These are phyloP conservation scores for Ceraclea dissimilis DNA, from an alignment of 2,888 invertebrate genomes.

Conservation along the genomic window DNA sequence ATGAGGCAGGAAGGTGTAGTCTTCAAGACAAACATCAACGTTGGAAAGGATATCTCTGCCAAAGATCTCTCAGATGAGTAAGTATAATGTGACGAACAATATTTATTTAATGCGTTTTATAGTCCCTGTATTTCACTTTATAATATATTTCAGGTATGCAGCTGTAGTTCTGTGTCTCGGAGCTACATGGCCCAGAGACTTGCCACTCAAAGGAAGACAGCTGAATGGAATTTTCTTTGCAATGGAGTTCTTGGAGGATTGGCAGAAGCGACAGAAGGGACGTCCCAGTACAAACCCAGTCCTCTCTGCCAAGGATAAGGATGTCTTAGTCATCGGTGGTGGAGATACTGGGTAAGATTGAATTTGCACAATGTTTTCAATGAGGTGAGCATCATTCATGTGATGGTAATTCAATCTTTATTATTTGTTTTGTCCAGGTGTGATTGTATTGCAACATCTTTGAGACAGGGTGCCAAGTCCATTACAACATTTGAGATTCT, in stretches of 20 bases:
- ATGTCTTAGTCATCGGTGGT: slow-evolving; percentile 86
- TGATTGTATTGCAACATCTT: slow-evolving; percentile 96
- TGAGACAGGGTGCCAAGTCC: slow-evolving; percentile 85
- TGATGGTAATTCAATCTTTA: not conserved
- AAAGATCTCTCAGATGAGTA: slow-evolving; percentile 57
- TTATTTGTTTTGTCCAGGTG: slow-evolving; percentile 45
- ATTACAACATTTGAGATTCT: slow-evolving; percentile 97
- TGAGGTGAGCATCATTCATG: no score
- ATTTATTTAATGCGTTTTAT: no score
- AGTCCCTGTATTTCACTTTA: no score
- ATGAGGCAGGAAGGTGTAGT: slow-evolving; percentile 81
- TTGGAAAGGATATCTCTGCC: slow-evolving; percentile 85
- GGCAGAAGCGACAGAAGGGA: slow-evolving; percentile 93
- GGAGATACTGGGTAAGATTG: slow-evolving; percentile 68
- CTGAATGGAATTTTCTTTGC: slow-evolving; percentile 93
- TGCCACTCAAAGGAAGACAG: slow-evolving; percentile 78
- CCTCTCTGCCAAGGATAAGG: slow-evolving; percentile 83
- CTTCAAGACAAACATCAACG: slow-evolving; percentile 84
- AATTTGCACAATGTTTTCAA: not conserved
- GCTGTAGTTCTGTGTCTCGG: slow-evolving; percentile 88
- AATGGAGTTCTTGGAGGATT: slow-evolving; percentile 93
- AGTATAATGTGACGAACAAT: slow-evolving; percentile 20
- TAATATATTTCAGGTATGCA: slow-evolving; percentile 53
- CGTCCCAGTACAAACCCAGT: slow-evolving; percentile 41
- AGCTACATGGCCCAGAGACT: slow-evolving; percentile 94